Conservation (phyloP, 2,113 vertebrate species). For the Leptobrachium ailaonicum region DNA sequence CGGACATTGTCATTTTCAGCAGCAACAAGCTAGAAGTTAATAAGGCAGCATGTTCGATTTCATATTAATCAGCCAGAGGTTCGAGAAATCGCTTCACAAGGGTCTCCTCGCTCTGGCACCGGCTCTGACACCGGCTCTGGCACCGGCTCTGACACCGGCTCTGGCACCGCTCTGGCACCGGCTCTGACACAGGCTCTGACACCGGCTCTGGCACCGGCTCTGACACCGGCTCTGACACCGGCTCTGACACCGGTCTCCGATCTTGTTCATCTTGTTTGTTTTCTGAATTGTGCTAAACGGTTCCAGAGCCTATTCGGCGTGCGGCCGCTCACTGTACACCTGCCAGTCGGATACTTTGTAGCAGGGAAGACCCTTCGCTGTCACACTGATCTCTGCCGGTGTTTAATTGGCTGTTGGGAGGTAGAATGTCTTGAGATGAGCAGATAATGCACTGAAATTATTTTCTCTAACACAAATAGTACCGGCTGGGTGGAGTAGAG, state of each 20-base stretch:
- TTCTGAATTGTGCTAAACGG: slow-evolving; percentile 1
- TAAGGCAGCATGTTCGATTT: slow-evolving; percentile 30
- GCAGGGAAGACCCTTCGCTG: no score
- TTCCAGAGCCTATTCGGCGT: background rate
- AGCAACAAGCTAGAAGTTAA: slow-evolving; percentile 26
- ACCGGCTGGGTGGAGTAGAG: no score
- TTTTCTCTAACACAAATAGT: no score
- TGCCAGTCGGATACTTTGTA: no score
- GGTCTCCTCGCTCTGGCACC: background rate
- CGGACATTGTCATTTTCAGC: slow-evolving; percentile 24
- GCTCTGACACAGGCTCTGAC: background rate
- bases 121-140: background rate
- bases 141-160: background rate
- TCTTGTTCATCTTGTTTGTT: slow-evolving; percentile 15
- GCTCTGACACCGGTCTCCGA: background rate
- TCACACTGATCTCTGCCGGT: no score
- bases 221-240: background rate
- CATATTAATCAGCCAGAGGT: slow-evolving; percentile 40
- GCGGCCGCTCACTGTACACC: background rate
- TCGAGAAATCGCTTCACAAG: background rate
- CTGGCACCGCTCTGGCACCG: background rate
- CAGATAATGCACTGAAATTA: no score
- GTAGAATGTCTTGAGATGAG: no score
- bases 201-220: background rate
- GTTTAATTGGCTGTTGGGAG: no score